phyloP scores from a whole-genome alignment of 2,113 vertebrate genomes.

The Myiopsitta monachus region DNA sequence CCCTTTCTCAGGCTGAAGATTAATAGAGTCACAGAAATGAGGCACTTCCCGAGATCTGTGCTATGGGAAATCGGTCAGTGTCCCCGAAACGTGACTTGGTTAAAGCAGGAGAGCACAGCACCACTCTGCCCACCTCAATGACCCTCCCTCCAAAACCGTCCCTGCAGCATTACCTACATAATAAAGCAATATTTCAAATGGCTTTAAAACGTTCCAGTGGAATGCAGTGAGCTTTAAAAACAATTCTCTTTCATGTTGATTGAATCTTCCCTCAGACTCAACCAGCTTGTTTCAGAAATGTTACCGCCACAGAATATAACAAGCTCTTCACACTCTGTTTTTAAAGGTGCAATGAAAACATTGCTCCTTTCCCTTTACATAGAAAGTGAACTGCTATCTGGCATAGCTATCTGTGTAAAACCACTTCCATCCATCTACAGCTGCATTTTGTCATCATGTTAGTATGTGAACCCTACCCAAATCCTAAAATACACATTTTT shows the following conservation, averaged over 20 bases:
- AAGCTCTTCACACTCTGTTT: neutral
- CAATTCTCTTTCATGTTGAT: neutral
- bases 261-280: neutral
- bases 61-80: neutral
- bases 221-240: neutral
- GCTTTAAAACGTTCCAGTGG: neutral
- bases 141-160: neutral
- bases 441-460: neutral
- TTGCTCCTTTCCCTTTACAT: neutral
- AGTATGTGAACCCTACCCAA: neutral
- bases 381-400: neutral
- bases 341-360: neutral
- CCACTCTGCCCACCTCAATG: too few species aligned
- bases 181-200: neutral
- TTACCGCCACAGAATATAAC: neutral
- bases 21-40: fast-evolving
- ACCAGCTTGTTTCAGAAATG: neutral
- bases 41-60: neutral
- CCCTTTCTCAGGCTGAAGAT: neutral
- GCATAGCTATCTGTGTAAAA: neutral
- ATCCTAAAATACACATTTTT: neutral
- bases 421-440: neutral
- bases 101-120: neutral
- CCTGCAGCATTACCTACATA: neutral
- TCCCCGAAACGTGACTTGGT: neutral